phyloP scores from a whole-genome alignment of 2,113 vertebrate species.

The Corydoras sp. region DNA sequence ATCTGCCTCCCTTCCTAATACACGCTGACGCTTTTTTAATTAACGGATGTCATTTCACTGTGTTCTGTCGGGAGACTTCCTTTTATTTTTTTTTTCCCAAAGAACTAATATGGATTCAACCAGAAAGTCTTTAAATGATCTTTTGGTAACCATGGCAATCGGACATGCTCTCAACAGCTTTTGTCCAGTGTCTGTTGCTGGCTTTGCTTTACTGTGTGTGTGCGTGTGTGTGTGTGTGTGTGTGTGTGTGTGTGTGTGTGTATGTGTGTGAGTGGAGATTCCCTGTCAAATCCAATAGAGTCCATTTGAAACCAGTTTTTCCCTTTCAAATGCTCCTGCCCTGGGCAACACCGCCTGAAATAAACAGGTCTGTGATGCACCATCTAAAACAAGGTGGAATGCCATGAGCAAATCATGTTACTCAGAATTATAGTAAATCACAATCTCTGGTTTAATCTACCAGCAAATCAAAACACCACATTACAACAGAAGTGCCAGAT shows the following conservation, averaged over 20 bases:
- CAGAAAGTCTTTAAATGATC: slow-evolving; percentile 11
- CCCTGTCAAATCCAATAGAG: slow-evolving; percentile 14
- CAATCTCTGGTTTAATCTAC: too few species aligned
- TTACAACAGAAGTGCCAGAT: too few species aligned
- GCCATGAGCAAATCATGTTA: too few species aligned
- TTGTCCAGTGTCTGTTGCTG: neutral
- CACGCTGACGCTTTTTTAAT: neutral
- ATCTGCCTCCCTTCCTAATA: neutral
- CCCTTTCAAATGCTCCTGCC: slow-evolving; percentile 1
- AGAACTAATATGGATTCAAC: neutral
- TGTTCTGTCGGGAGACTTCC: neutral
- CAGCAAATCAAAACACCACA: too few species aligned
- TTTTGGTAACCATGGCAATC: slow-evolving; percentile 23
- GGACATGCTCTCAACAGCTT: slow-evolving; percentile 11
- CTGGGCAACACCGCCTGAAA: too few species aligned
- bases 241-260: slow-evolving; percentile 4
- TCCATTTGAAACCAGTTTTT: neutral
- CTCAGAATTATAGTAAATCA: too few species aligned
- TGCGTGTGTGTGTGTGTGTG: neutral
- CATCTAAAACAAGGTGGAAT: too few species aligned
- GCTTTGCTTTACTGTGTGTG: too few species aligned
- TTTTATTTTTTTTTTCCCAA: neutral
- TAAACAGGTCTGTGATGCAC: too few species aligned
- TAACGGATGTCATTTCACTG: neutral
- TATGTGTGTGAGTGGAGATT: slow-evolving; percentile 1